Evolutionary conservation across 2,113 vertebrate genomes (phyloP), one percentile per base, ranked within the genome.

Genomic region (Grantiella picta): DNA sequence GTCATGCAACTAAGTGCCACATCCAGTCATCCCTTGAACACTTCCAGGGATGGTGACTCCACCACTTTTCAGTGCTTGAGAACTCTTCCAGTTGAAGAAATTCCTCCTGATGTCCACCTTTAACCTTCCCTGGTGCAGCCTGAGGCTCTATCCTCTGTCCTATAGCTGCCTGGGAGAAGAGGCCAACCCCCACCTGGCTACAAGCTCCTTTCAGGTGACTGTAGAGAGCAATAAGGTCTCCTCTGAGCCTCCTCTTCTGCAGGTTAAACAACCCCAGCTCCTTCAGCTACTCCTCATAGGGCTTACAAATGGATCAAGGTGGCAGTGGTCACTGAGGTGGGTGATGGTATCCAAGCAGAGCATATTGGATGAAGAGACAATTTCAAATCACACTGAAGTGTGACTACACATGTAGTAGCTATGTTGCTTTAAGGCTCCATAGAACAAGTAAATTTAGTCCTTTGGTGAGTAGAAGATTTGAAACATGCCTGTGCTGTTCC

Each of bases 221-320:
- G n/a, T 24, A 69, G n/a, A 69, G 24, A 49, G 12, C 7, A 6
- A 8, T 35, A 36, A 49, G 45, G 10, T 69, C n/a, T 69, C 24
- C 25, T 21, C 33, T 35, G 47, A 69, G n/a, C 13, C 13, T 50
- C 17, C 24, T 49, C 44, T 35, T 15, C 25, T 28, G 10, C 25
- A 36, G 45, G 18, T 50, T 49, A 69, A 69, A 69, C 18, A 69
- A 50, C 18, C 10, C 25, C 45, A 36, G 7, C 18, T 28, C 18
- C 24, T n/a, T 69, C 24, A 28, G 25, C 25, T 27, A 15, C 15
- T 69, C 25, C 31, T 82, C 47, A 35, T 23, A 40, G 0, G 0
- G 17, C 29, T 69, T 49, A 82, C 18, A 54, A 91, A 44, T 27
- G 11, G 16, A 45, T 42, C 31, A 35, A 44, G 31, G 17, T 44